phyloP scores from a whole-genome alignment of 30 jellyfish, hydroid and myxozoan species.

The Phacellophora camtschatica region DNA sequence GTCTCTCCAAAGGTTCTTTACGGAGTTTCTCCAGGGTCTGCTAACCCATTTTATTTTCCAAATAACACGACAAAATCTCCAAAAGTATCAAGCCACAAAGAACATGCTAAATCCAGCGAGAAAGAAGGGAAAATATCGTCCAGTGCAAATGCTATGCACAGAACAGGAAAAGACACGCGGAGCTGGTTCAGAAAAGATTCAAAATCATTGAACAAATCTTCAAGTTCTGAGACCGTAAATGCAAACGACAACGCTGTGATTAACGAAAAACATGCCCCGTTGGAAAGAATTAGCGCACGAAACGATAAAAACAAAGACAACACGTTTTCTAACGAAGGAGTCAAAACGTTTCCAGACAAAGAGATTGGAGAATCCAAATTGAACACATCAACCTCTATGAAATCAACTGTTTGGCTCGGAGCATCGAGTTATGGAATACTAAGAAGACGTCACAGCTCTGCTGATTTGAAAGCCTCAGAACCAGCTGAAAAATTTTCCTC shows the following conservation, averaged over 20 bases:
- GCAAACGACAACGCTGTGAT: no score
- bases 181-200: no score
- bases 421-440: background rate
- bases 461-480: background rate
- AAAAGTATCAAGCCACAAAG: background rate
- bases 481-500: background rate
- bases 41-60: no score
- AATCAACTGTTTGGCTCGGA: background rate
- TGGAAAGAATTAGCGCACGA: no score
- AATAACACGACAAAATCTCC: no score
- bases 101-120: background rate
- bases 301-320: background rate
- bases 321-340: background rate
- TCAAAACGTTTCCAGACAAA: background rate
- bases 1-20: slow-evolving; percentile 36
- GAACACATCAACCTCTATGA: background rate
- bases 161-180: no score
- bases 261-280: no score
- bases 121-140: background rate
- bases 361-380: background rate
- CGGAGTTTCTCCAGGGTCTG: no score
- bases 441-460: slow-evolving; percentile 46
- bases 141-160: no score
- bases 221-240: no score
- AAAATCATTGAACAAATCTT: no score